phyloP scores from a whole-genome alignment of 2,113 vertebrate genomes.

The Planiliza haematocheilus region DNA sequence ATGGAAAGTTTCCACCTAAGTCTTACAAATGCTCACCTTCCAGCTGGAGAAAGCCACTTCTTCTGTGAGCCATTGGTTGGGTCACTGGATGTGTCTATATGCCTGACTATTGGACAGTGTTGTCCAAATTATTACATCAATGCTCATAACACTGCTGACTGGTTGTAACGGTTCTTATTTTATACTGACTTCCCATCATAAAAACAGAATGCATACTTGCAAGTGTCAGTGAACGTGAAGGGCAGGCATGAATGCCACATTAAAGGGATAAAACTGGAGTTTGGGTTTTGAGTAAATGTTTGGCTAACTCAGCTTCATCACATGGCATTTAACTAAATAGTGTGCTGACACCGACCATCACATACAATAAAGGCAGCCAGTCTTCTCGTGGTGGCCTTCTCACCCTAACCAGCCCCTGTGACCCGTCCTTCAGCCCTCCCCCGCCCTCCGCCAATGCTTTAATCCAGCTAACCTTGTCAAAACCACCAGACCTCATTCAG shows the following conservation, averaged over 20 bases:
- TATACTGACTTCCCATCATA: constrained; percentile 62
- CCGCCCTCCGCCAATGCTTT: constrained; percentile 44
- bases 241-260: constrained; percentile 65
- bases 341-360: constrained; percentile 60
- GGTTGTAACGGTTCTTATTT: constrained; percentile 57
- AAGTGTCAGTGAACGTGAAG: constrained; percentile 52
- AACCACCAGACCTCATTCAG: constrained; percentile 82
- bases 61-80: constrained; percentile 32
- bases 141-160: constrained; percentile 53
- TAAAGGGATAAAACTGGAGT: constrained; percentile 68
- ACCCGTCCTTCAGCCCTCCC: constrained; percentile 71
- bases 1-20: constrained; percentile 46
- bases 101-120: constrained; percentile 47
- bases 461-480: constrained; percentile 83
- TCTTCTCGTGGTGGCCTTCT: constrained; percentile 66
- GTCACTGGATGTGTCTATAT: constrained; percentile 30
- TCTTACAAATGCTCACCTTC: constrained; percentile 5
- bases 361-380: constrained; percentile 64
- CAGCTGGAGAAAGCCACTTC: constrained; percentile 43
- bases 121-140: constrained; percentile 58
- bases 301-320: constrained; percentile 66
- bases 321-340: constrained; percentile 68
- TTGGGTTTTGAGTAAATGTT: constrained; percentile 74
- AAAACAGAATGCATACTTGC: constrained; percentile 54
- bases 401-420: constrained; percentile 65